These are phyloP conservation scores for Hirudo medicinalis DNA, from an alignment of 1,140 invertebrate genomes.

Conservation along the genomic window DNA sequence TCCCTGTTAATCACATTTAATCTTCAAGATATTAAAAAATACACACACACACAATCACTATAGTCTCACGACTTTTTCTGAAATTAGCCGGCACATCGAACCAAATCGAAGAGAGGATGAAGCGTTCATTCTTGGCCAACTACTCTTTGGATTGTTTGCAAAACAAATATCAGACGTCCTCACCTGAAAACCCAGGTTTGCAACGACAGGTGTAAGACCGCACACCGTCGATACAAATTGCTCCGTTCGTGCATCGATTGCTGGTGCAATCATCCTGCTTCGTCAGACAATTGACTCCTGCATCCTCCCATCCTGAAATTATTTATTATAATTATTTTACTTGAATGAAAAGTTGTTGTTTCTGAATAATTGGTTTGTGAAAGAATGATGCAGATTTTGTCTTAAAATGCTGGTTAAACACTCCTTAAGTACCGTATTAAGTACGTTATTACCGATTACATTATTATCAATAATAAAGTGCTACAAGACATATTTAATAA, in stretches of 20 bases:
- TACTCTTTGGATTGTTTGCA: too few species aligned
- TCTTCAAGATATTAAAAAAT: too few species aligned
- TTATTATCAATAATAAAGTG: too few species aligned
- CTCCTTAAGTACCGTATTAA: too few species aligned
- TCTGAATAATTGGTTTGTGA: too few species aligned
- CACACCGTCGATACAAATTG: conserved; percentile 28
- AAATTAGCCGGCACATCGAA: not conserved
- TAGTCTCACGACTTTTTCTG: not conserved
- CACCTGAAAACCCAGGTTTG: conserved; percentile 25
- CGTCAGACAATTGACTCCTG: not conserved
- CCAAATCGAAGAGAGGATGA: not conserved
- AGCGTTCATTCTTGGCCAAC: too few species aligned
- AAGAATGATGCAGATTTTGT: not conserved
- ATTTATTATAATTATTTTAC: too few species aligned
- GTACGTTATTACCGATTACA: too few species aligned
- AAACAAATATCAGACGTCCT: conserved; percentile 22
- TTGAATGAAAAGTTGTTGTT: too few species aligned
- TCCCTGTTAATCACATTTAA: too few species aligned
- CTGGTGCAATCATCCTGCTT: conserved; percentile 28
- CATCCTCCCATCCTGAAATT: conserved; percentile 15
- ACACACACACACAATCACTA: too few species aligned
- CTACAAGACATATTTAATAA: too few species aligned
- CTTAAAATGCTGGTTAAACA: conserved; percentile 4
- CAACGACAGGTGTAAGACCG: conserved; percentile 19
- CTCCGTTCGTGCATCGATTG: conserved; percentile 31